Base-by-base conservation (phyloP, 1,140 invertebrate genomes). In the Choristoneura fumiferana region DNA sequence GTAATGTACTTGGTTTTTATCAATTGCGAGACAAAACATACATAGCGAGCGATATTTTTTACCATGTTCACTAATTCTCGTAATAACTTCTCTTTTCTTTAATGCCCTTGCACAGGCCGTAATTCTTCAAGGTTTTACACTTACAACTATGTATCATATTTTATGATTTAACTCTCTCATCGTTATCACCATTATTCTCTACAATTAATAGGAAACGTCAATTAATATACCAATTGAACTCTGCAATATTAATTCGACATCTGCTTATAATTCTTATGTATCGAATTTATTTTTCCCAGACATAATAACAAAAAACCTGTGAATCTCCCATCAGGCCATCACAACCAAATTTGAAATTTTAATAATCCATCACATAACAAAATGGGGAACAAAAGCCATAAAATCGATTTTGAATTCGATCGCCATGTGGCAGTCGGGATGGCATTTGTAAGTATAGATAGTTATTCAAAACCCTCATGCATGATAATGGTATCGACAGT, bases 401-500 rank as follows among this genome's bases (percentile, higher is more conserved):
- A 67, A 74, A 72, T 69, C 65, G 67, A 72, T 72, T 71, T 40
- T 10, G 54, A 62, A 67, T 52, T 54, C 61, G 60, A 49, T 54
- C 54, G 54, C 62, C 71, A 75, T 69, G 71, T 76, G 71, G 60
- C 9, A 49, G 57, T 54, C 22, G 22, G 65, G 58, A n/a, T n/a
- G n/a, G 63, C 61, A 62, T 57, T 63, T 56, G 58, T 29, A 52
- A 60, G 39, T 61, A 60, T 67, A 64, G 67, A 73, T 69, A 75
- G 64, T 54, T 62, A 67, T 70, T 69, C 54, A 65, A 69, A 65
- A 69, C 78, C 78, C 78, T 57, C 72, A 79, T 77, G 45, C 57
- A 69, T 57, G 65, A 65, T 72, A 76, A 74, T 69, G 60, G 65
- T 56, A 61, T 29, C 33, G 14, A 15, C 17, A n/a, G 8, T 22